Base-by-base conservation (phyloP, 1,140 invertebrate species). In the Panonychus citri region DNA sequence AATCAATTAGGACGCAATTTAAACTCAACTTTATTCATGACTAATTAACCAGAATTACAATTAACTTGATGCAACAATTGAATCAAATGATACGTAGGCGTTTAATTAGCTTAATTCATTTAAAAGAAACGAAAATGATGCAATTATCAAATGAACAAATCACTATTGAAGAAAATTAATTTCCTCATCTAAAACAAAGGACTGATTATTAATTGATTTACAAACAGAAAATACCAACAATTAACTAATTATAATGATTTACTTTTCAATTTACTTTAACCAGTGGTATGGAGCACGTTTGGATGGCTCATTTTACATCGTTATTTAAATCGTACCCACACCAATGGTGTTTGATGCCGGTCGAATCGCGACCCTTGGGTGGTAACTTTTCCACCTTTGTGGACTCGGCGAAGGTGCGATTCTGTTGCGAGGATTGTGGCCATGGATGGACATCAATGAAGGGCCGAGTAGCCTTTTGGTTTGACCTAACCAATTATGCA, bases 391-490 rank as follows among this genome's bases (percentile, higher is more conserved):
- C 59, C 24, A 59, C 57, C 1, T 65, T 65, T 56, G 58, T 65
- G 1, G 64, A 65, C 50, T 61, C 61, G 7, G 64, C 64, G 7
- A 65, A 65, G 61, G 64, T 65, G 42, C 57, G 64, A 13, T 64
- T 64, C 54, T 60, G 58, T 53, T 64, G 63, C 49, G 62, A 64
- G 26, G 60, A 68, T 28, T 74, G 71, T 56, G 70, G 69, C 30
- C 71, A 74, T 59, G 72, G 72, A 17, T 74, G 73, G 73, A 74
- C 73, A 1, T 73, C 71, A 1, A 74, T 74, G 73, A 74, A 73
- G 58, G 73, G 73, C 0, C 63, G 71, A 25, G 69, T 73, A 2
- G 67, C 69, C 2, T 74, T 73, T 58, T 73, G 71, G 70, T 73
- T 70, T 55, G 64, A 68, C 50, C 67, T 71, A 57, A 64, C 64